Percentiles rank a stretch among this genome's conserved stretches.
These are phyloP conservation scores for Fragum fragum DNA, from an alignment of 2,888 invertebrate genomes.

Conservation along the genomic window DNA sequence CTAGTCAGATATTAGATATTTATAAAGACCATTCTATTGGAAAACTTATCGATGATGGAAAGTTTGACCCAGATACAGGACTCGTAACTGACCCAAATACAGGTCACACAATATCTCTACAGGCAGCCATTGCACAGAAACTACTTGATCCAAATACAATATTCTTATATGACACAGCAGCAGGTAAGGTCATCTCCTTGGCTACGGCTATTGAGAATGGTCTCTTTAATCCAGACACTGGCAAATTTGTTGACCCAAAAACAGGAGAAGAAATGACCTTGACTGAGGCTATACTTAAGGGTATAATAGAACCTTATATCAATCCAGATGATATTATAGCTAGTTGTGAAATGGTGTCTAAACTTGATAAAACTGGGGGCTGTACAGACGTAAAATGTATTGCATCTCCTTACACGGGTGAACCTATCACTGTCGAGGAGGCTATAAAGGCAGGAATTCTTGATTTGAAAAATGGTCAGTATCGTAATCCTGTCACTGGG, in stretches of 20 bases:
- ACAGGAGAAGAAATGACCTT: conserved; percentile 96
- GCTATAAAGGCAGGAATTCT: conserved; percentile 79
- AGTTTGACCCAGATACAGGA: conserved; percentile 87
- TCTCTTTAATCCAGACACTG: conserved; percentile 78
- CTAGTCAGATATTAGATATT: conserved; percentile 78
- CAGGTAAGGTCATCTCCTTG: conserved; percentile 77
- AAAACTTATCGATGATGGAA: conserved; percentile 82
- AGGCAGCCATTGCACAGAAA: conserved; percentile 81
- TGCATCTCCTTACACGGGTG: conserved; percentile 92
- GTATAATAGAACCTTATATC: conserved; percentile 91
- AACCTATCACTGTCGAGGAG: conserved; percentile 89
- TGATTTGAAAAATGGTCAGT: conserved; percentile 76
- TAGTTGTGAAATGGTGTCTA: conserved; percentile 76
- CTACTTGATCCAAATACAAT: conserved; percentile 80
- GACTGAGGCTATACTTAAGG: conserved; percentile 95
- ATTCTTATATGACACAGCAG: conserved; percentile 78
- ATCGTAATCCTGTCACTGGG: conserved; percentile 71
- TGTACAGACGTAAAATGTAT: conserved; percentile 90
- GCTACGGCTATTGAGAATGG: conserved; percentile 79
- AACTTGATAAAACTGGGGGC: conserved; percentile 88
- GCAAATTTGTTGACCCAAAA: conserved; percentile 88
- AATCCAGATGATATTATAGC: conserved; percentile 77
- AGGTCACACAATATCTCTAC: conserved; percentile 85
- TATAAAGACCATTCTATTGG: conserved; percentile 80
- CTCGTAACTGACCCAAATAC: conserved; percentile 87